phyloP scores from a whole-genome alignment of 2,888 invertebrate genomes.

The Endotricha flammealis region DNA sequence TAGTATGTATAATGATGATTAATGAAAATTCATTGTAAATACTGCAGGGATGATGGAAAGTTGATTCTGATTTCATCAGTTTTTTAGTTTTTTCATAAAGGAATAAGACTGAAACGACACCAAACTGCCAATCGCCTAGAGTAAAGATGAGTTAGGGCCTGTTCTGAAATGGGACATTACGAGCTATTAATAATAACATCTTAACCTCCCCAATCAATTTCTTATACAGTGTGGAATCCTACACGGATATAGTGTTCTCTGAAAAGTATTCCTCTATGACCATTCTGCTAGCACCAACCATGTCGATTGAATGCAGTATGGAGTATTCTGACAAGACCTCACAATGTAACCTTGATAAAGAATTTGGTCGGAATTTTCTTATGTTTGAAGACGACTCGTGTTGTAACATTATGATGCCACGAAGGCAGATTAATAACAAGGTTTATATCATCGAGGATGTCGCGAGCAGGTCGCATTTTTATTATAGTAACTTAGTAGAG shows the following conservation, averaged over 20 bases:
- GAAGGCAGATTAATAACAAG: slow-evolving; percentile 31
- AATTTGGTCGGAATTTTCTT: slow-evolving; percentile 48
- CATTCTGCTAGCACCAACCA: slow-evolving; percentile 24
- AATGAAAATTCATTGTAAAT: no score
- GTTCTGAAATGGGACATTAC: no score
- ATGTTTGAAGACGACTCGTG: slow-evolving; percentile 59
- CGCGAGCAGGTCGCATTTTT: slow-evolving; percentile 46
- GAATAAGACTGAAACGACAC: no score
- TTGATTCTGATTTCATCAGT: no score
- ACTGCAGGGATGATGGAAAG: no score
- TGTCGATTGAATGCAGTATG: slow-evolving; percentile 28
- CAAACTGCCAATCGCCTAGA: no score
- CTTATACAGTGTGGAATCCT: slow-evolving; percentile 47
- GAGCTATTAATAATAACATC: no score
- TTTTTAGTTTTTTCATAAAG: no score
- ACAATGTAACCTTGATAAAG: slow-evolving; percentile 59
- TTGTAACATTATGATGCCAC: slow-evolving; percentile 39
- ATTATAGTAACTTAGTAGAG: not conserved
- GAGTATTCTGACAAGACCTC: slow-evolving; percentile 41
- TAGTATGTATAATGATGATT: no score
- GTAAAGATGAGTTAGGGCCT: no score
- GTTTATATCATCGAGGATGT: slow-evolving; percentile 65
- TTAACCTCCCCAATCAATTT: no score
- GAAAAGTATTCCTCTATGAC: slow-evolving; percentile 20
- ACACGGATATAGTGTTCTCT: slow-evolving; percentile 35